Evolutionary conservation across 2,888 invertebrate species (phyloP).

Genomic region (Octonoba sinensis): DNA sequence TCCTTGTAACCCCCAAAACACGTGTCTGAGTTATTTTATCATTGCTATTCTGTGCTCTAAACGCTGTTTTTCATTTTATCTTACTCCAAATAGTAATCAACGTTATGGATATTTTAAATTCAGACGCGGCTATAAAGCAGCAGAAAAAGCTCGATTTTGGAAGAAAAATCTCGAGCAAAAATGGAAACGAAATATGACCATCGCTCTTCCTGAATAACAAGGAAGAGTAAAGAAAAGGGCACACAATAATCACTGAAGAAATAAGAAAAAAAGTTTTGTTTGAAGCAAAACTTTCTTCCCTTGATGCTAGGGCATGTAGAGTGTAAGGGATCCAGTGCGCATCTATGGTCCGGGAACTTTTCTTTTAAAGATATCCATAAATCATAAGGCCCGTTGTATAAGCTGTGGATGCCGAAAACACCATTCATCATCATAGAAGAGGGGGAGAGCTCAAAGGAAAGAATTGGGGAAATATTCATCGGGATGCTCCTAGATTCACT

Average conservation of each 20-base stretch:
- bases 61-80: too few relatives aligned
- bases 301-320: slow-evolving; percentile 49
- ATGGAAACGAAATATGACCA: slow-evolving; percentile 51
- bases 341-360: slow-evolving; percentile 45
- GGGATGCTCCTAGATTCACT: slow-evolving; percentile 25
- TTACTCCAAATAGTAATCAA: too few relatives aligned
- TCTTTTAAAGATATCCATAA: slow-evolving; percentile 61
- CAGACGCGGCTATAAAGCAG: too few relatives aligned
- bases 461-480: slow-evolving; percentile 56
- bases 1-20: too few relatives aligned
- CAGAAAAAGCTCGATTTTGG: slow-evolving; percentile 3
- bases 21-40: too few relatives aligned
- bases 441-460: slow-evolving; percentile 44
- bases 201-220: slow-evolving; percentile 47
- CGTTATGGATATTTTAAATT: too few relatives aligned
- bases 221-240: slow-evolving; percentile 51
- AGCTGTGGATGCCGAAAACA: slow-evolving; percentile 62
- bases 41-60: too few relatives aligned
- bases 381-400: slow-evolving; percentile 62
- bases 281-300: slow-evolving; percentile 63
- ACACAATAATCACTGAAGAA: slow-evolving; percentile 58
- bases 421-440: slow-evolving; percentile 61
- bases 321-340: slow-evolving; percentile 53
- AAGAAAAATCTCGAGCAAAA: slow-evolving; percentile 23
- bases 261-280: slow-evolving; percentile 50